A percentile compares a stretch with the other conserved stretches of the same genome.
These are phyloP conservation scores for Sebastes nivosus DNA, from an alignment of 2,797 vertebrate species.

Conservation along the genomic window DNA sequence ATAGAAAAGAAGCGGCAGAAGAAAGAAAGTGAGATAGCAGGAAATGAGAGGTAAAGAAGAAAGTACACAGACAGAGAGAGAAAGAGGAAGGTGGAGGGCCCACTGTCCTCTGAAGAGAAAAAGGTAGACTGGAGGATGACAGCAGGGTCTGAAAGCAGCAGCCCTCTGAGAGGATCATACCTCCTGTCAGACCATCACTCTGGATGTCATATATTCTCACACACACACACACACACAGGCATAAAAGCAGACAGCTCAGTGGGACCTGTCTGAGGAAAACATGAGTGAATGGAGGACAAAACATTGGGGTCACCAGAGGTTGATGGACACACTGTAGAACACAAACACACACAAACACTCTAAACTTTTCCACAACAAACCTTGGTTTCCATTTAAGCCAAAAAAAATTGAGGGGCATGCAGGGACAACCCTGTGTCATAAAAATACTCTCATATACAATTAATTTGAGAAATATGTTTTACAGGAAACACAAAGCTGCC, in stretches of 20 bases:
- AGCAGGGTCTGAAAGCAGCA: conserved; percentile 48
- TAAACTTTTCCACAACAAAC: background rate
- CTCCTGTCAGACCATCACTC: conserved; percentile 61
- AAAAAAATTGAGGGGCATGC: background rate
- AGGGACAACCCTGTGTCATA: background rate
- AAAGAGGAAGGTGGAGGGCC: background rate
- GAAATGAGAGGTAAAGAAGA: conserved; percentile 5
- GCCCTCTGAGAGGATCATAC: conserved; percentile 52
- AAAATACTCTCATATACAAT: background rate
- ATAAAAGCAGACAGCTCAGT: conserved; percentile 33
- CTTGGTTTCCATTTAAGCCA: background rate
- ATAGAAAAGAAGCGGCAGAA: background rate
- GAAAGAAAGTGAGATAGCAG: conserved; percentile 18
- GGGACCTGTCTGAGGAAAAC: conserved; percentile 47
- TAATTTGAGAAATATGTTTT: background rate
- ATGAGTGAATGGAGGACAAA: conserved; percentile 41
- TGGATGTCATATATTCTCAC: conserved; percentile 35
- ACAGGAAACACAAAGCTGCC: background rate
- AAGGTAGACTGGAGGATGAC: conserved; percentile 33
- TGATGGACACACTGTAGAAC: conserved; percentile 30
- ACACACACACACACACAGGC: background rate
- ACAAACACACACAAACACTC: conserved; percentile 9
- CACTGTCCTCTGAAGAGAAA: conserved; percentile 27
- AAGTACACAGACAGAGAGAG: background rate
- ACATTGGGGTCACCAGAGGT: conserved; percentile 48